These are phyloP conservation scores for Cyphomyrus plagiostoma DNA, from an alignment of 2,113 vertebrate species.

Conservation along the genomic window DNA sequence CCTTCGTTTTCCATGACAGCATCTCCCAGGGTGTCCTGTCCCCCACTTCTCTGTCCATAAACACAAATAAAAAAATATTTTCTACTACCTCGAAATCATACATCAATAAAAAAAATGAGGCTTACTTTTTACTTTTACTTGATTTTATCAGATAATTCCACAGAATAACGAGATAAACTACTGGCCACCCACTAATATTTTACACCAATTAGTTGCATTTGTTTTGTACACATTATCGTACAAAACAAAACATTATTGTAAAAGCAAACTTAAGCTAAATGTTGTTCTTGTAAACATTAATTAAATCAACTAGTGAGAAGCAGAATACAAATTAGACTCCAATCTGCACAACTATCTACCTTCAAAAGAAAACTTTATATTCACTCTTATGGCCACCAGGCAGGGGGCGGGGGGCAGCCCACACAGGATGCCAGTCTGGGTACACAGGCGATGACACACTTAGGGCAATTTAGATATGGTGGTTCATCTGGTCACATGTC, in stretches of 20 bases:
- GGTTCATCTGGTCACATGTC: neutral
- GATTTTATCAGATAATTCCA: neutral
- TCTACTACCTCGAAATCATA: neutral
- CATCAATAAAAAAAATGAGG: neutral
- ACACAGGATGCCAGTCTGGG: neutral
- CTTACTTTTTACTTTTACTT: neutral
- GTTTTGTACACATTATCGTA: neutral
- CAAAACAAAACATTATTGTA: neutral
- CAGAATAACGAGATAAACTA: neutral
- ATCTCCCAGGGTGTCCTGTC: neutral
- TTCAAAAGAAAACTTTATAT: neutral
- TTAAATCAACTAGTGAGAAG: neutral
- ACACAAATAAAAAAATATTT: neutral
- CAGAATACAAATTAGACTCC: neutral
- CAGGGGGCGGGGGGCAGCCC: neutral
- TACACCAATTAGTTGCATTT: neutral
- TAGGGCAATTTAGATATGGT: neutral
- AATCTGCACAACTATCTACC: neutral
- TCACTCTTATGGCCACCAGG: neutral
- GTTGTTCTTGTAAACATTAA: neutral
- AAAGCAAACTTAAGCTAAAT: neutral
- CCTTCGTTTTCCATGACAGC: neutral
- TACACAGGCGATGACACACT: neutral
- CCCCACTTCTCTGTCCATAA: neutral
- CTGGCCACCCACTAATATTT: neutral